phyloP scores from a whole-genome alignment of 2,888 invertebrate species.

The Cosmorhoe ocellata region DNA sequence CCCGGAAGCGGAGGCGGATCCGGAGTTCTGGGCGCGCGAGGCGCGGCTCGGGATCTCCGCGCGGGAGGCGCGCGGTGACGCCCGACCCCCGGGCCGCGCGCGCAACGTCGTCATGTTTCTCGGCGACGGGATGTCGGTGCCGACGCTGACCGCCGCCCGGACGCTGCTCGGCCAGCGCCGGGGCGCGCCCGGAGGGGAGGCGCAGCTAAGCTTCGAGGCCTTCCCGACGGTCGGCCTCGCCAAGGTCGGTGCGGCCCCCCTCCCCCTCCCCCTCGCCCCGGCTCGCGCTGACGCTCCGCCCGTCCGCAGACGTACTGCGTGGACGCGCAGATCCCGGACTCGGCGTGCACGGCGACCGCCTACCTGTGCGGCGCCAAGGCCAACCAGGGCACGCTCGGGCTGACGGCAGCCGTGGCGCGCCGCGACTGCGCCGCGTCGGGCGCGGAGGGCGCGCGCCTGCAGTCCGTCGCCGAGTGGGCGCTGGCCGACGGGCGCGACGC shows the following conservation, averaged over 20 bases:
- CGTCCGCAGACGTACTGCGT: slow-evolving; percentile 77
- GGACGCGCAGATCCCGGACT: slow-evolving; percentile 86
- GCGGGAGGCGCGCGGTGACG: slow-evolving; percentile 27
- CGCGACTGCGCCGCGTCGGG: slow-evolving; percentile 83
- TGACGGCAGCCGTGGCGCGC: slow-evolving; percentile 82
- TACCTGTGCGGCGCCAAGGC: slow-evolving; percentile 85
- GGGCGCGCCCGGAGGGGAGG: slow-evolving; percentile 78
- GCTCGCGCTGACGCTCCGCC: neutral
- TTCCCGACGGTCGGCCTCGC: slow-evolving; percentile 49
- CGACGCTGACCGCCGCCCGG: slow-evolving; percentile 84
- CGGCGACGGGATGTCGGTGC: slow-evolving; percentile 88
- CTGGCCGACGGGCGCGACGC: slow-evolving; percentile 65
- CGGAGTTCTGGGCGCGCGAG: slow-evolving; percentile 32
- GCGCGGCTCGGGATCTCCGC: slow-evolving; percentile 26
- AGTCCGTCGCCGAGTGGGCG: slow-evolving; percentile 85
- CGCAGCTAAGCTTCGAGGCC: slow-evolving; percentile 80
- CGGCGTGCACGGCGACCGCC: slow-evolving; percentile 87
- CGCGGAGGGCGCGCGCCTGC: slow-evolving; percentile 74
- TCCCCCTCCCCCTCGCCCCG: no score
- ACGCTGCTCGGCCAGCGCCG: slow-evolving; percentile 81
- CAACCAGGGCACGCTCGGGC: slow-evolving; percentile 84
- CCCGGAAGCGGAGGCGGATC: slow-evolving; percentile 34
- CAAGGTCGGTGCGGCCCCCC: neutral
- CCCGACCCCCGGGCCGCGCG: slow-evolving; percentile 36
- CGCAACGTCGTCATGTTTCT: slow-evolving; percentile 86